phyloP scores from a whole-genome alignment of 2,888 invertebrate genomes.

The Drosophila buzzatii region DNA sequence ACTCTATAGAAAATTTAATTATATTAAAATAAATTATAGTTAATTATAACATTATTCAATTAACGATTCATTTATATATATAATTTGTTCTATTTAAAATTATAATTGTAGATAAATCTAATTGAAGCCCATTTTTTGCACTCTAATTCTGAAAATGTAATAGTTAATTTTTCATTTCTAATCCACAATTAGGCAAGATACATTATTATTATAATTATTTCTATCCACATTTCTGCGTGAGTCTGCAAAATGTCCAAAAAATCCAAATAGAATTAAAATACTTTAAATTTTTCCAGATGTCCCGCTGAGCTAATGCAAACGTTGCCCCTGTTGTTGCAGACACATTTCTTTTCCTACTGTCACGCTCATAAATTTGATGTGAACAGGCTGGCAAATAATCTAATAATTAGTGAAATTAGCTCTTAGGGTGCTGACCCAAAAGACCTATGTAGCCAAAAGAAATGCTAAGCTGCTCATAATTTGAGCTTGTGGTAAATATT shows the following conservation, averaged over 20 bases:
- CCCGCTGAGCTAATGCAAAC: slow-evolving; percentile 25
- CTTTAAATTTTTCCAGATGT: slow-evolving; percentile 65
- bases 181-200: slow-evolving; percentile 54
- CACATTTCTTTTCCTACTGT: slow-evolving; percentile 15
- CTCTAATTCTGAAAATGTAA: background rate
- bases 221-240: slow-evolving; percentile 38
- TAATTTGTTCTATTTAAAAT: background rate
- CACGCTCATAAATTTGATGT: slow-evolving; percentile 67
- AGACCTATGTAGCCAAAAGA: background rate
- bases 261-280: slow-evolving; percentile 13
- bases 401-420: slow-evolving; percentile 72
- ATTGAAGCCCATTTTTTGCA: too few species aligned
- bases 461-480: slow-evolving; percentile 5
- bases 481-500: background rate
- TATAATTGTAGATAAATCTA: background rate
- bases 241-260: slow-evolving; percentile 65
- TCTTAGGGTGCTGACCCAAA: slow-evolving; percentile 22
- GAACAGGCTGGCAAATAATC: slow-evolving; percentile 61
- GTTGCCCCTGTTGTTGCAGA: background rate
- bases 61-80: background rate
- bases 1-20: too few species aligned
- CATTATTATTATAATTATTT: slow-evolving; percentile 37
- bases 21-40: too few species aligned
- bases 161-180: slow-evolving; percentile 47
- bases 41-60: too few species aligned